Evolutionary conservation across 2,888 invertebrate species (phyloP).

Genomic region (Ganaspis brasiliensis): DNA sequence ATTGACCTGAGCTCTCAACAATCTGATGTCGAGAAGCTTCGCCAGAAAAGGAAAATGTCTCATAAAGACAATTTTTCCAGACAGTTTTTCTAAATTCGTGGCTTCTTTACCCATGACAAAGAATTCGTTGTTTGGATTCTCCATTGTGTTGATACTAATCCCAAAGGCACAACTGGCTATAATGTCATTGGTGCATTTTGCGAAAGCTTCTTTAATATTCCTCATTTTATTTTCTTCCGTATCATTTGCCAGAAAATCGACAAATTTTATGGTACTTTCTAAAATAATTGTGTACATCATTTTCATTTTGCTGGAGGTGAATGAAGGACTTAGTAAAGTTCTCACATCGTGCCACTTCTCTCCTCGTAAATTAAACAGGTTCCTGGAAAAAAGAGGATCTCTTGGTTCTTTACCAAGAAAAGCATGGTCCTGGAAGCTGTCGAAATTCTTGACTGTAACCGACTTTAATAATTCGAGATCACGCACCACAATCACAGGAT

Average conservation of each 20-base stretch:
- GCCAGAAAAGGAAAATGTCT: slow-evolving; percentile 42
- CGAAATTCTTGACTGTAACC: slow-evolving; percentile 71
- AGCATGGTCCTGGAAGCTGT: slow-evolving; percentile 70
- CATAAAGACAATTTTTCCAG: slow-evolving; percentile 58
- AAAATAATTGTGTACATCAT: slow-evolving; percentile 62
- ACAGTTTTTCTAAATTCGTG: slow-evolving; percentile 52
- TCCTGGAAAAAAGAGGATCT: slow-evolving; percentile 66
- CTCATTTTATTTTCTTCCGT: slow-evolving; percentile 60
- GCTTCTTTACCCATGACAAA: slow-evolving; percentile 69
- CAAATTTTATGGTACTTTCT: slow-evolving; percentile 61
- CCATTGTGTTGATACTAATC: slow-evolving; percentile 74
- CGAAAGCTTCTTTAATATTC: slow-evolving; percentile 78
- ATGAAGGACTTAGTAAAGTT: slow-evolving; percentile 82
- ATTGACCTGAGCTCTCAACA: too few relatives aligned
- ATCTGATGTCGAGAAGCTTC: too few relatives aligned
- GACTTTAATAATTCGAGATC: slow-evolving; percentile 74
- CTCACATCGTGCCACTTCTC: slow-evolving; percentile 82
- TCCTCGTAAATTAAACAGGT: slow-evolving; percentile 71
- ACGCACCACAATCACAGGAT: slow-evolving; percentile 68
- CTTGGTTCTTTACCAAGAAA: slow-evolving; percentile 57
- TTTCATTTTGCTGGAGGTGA: slow-evolving; percentile 76
- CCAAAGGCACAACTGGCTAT: slow-evolving; percentile 81
- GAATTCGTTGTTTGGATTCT: slow-evolving; percentile 75
- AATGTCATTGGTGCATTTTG: slow-evolving; percentile 79
- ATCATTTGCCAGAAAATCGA: slow-evolving; percentile 49